Percentiles rank a stretch among this genome's conserved stretches.
phyloP scores from a whole-genome alignment of 2,797 vertebrate species.

The Thunnus albacares region DNA sequence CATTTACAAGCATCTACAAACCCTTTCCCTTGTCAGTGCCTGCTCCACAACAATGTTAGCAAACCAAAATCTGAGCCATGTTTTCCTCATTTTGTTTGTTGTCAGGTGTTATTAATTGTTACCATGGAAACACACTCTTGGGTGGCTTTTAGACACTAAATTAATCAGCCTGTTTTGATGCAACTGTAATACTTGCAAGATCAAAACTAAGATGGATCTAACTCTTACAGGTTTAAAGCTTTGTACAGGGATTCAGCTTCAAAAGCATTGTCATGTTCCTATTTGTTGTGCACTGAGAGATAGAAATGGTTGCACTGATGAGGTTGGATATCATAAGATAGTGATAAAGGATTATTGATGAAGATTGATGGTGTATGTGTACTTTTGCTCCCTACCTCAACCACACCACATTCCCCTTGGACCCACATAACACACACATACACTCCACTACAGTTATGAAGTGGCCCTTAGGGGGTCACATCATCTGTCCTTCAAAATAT shows the following conservation, averaged over 20 bases:
- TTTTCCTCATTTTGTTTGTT: background rate
- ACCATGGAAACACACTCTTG: constrained; percentile 5
- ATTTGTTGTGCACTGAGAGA: background rate
- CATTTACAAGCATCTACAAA: too few relatives aligned
- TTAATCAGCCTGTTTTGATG: background rate
- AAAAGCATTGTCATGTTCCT: background rate
- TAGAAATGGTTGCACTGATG: constrained; percentile 12
- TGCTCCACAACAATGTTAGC: background rate
- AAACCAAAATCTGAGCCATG: background rate
- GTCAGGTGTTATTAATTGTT: constrained; percentile 17
- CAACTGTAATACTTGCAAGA: background rate
- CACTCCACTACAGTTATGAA: constrained; percentile 46
- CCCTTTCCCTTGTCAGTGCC: background rate
- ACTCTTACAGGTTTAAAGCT: background rate
- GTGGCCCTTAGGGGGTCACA: constrained; percentile 47
- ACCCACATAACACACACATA: constrained; percentile 26
- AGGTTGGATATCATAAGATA: constrained; percentile 7
- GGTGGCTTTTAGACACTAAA: background rate
- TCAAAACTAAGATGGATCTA: background rate
- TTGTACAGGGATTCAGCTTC: constrained; percentile 2
- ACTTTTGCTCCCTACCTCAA: constrained; percentile 4
- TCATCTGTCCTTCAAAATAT: constrained; percentile 65
- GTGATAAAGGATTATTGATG: constrained; percentile 29
- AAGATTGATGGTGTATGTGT: constrained; percentile 30
- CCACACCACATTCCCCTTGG: background rate